Base-by-base conservation (phyloP, 2,113 vertebrate species). In the Romanogobio albipinnatus region DNA sequence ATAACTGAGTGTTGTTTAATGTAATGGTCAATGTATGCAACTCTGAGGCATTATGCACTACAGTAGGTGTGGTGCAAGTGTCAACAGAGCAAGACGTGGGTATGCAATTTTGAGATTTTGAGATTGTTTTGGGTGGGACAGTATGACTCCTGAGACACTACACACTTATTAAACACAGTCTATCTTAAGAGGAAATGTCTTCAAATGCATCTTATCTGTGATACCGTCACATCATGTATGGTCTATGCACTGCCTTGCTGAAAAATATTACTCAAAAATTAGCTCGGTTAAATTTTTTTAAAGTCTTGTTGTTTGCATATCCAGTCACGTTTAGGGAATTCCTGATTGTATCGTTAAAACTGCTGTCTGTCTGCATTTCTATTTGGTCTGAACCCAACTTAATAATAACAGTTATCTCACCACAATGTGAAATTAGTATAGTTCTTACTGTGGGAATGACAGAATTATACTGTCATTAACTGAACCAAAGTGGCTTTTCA, bases 51-150 rank as follows among this genome's bases (percentile, higher is more conserved):
- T n/a, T 62, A 33, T 62, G 58, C 19, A 24, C 14, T 59, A 22
- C 53, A 19, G 51, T 56, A 81, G 73, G 70, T 76, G 45, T 61
- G 73, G 78, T 87, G 11, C 66, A 79, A 43, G 45, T 77, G 84
- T 58, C 9, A 62, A 53, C 47, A 73, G 53, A 68, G 3, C 51
- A 53, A 76, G 64, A 76, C 59, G 83, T 82, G 74, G 71, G 2
- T 82, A 29, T 85, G 73, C 79, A 87, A 88, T 85, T 88, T 85
- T 85, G 75, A 64, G 85, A 83, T 84, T 86, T 71, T 19, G 61
- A 83, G 79, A 78, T 82, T 82, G 74, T 74, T 33, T 81, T 83
- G 80, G 87, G 78, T 75, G 87, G 64, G 79, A 73, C 83, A 11
- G 49, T 26, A 62, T n/a, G 62, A 33, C 26, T 73, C 24, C 51